Percentiles rank a stretch among this genome's conserved stretches.
Evolutionary conservation across 2,113 vertebrate genomes (phyloP).

Genomic region (Catharus fuscescens): DNA sequence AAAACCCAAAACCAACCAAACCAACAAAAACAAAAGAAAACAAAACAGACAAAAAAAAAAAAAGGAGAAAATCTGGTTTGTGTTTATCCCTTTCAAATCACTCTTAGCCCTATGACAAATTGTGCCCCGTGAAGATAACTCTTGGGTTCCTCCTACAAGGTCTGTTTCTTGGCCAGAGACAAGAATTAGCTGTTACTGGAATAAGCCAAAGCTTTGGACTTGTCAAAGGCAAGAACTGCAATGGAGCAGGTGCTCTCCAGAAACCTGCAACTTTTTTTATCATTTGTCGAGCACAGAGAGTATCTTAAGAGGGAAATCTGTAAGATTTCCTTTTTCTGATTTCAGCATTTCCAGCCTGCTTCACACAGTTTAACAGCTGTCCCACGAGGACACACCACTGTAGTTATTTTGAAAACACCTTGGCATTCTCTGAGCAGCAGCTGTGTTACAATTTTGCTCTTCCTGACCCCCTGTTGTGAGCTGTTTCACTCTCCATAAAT

Average conservation of each 20-base stretch:
- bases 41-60: fast-evolving
- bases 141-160: background rate
- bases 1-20: background rate
- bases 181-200: background rate
- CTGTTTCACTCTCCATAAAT: conserved; percentile 18
- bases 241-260: background rate
- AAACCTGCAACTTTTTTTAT: background rate
- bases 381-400: background rate
- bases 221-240: background rate
- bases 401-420: background rate
- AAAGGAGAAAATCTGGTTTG: background rate
- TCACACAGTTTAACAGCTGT: background rate
- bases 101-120: background rate
- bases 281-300: background rate
- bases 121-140: background rate
- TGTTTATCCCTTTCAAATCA: background rate
- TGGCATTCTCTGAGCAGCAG: background rate
- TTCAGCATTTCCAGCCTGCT: background rate
- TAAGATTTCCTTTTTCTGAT: background rate
- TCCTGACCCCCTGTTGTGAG: background rate
- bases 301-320: background rate
- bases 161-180: background rate
- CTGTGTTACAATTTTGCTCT: background rate
- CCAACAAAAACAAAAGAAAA: background rate
- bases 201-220: background rate